These are phyloP conservation scores for Chelon auratus DNA, from an alignment of 2,797 vertebrate species.

Conservation along the genomic window DNA sequence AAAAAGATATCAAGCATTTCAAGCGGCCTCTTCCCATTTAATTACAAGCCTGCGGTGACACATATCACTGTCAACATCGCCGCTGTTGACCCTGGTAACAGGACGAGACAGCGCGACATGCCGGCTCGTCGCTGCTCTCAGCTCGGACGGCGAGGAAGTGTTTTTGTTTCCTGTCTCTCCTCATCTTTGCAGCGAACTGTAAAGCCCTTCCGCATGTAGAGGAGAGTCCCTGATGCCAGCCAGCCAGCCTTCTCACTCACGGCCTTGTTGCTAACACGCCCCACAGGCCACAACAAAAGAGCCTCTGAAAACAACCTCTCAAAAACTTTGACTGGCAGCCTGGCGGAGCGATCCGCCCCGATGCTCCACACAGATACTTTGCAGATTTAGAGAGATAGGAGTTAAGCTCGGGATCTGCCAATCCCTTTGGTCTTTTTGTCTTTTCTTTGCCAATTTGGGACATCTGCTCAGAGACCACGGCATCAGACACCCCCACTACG, in stretches of 20 bases:
- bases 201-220: slow-evolving; percentile 57
- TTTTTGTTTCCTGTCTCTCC: slow-evolving; percentile 62
- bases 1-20: slow-evolving; percentile 58
- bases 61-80: slow-evolving; percentile 44
- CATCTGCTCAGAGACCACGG: slow-evolving; percentile 75
- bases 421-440: slow-evolving; percentile 61
- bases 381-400: slow-evolving; percentile 64
- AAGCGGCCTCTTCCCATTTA: slow-evolving; percentile 61
- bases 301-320: slow-evolving; percentile 70
- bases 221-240: slow-evolving; percentile 60
- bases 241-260: slow-evolving; percentile 58
- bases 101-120: slow-evolving; percentile 31
- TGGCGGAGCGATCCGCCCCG: slow-evolving; percentile 39
- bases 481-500: slow-evolving; percentile 48
- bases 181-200: slow-evolving; percentile 65
- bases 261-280: slow-evolving; percentile 68
- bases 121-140: slow-evolving; percentile 13
- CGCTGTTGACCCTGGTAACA: slow-evolving; percentile 47
- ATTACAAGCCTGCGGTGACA: slow-evolving; percentile 65
- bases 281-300: slow-evolving; percentile 71
- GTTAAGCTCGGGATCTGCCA: slow-evolving; percentile 62
- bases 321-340: slow-evolving; percentile 68
- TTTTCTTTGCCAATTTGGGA: slow-evolving; percentile 75
- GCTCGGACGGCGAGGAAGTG: slow-evolving; percentile 32
- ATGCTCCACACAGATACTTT: slow-evolving; percentile 59